Base-by-base conservation (phyloP, 2,888 invertebrate genomes). In the Poecilus cupreus region DNA sequence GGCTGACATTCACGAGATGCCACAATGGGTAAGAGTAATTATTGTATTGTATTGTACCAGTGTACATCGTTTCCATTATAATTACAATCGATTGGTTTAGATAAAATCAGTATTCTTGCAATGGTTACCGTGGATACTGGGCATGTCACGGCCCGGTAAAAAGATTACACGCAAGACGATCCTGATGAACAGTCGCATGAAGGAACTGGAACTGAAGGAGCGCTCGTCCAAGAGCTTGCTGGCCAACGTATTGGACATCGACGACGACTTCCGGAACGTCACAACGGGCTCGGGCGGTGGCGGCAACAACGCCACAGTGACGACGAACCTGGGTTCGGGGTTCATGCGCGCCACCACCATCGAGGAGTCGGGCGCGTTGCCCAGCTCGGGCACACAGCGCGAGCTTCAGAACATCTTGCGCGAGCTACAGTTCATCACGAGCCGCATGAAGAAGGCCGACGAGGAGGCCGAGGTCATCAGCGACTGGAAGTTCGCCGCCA, bases 401-500 rank as follows among this genome's bases (percentile, higher is more conserved):
- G 98, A 98, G 90, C 93, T 98, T 86, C 95, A 96, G 88, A 93
- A 95, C 88, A 98, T 98, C 88, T 92, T 98, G 84, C 93, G 95
- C 85, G 98, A 98, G 91, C 91, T 98, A 85, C 96, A 96, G 90
- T 97, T 97, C 91, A 97, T 98, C 88, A 98, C 98, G 49, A 94
- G 94, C 85, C 94, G 97, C 87, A 96, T 98, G 95, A 95, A 96
- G 89, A 96, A 97, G 89, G 95, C 97, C 80, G 98, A 98, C 88
- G 96, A 97, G 87, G 97, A 97, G 88, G 95, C 95, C 81, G 97
- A 98, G 88, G 92, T 96, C 85, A 97, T 97, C 86, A 97, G 96
- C 90, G 98, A 98, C 89, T 98, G 98, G 98, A 98, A 97, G 89
- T 98, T 98, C 89, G 98, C 98, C 81, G 98, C 98, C 84, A 97